Evolutionary conservation across 2,113 vertebrate genomes (phyloP).

Genomic region (Microtus montanus): DNA sequence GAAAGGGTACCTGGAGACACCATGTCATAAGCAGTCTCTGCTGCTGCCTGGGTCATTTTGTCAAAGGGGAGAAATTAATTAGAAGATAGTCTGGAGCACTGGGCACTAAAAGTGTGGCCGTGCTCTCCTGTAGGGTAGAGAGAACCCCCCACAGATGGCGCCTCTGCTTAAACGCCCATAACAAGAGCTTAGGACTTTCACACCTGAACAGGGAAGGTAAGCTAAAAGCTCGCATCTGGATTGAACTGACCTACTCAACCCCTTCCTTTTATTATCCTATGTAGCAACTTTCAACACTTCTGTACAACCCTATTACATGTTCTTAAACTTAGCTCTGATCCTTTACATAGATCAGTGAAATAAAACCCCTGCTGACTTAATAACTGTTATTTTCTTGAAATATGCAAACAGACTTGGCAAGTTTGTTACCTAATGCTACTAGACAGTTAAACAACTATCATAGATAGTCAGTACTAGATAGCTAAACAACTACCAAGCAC

Average conservation of each 20-base stretch:
- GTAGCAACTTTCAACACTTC: background rate
- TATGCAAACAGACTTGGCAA: background rate
- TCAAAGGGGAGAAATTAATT: background rate
- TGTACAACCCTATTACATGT: background rate
- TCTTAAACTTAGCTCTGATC: background rate
- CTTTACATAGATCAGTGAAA: background rate
- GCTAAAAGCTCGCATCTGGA: background rate
- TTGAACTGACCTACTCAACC: background rate
- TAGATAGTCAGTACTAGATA: background rate
- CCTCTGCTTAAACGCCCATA: accelerated
- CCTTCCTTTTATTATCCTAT: background rate
- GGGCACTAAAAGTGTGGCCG: background rate
- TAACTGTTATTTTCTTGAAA: background rate
- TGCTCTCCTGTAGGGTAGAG: background rate
- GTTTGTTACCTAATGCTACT: background rate
- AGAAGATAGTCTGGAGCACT: background rate
- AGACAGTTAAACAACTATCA: background rate
- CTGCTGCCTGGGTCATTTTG: slow-evolving; percentile 86
- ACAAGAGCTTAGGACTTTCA: background rate
- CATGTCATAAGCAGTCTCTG: slow-evolving; percentile 97
- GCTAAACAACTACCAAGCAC: background rate
- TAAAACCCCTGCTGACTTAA: background rate
- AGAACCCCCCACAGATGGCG: accelerated
- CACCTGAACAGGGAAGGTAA: background rate
- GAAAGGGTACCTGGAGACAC: slow-evolving; percentile 95